phyloP scores from a whole-genome alignment of 2,113 vertebrate genomes.

The Miniopterus natalensis region DNA sequence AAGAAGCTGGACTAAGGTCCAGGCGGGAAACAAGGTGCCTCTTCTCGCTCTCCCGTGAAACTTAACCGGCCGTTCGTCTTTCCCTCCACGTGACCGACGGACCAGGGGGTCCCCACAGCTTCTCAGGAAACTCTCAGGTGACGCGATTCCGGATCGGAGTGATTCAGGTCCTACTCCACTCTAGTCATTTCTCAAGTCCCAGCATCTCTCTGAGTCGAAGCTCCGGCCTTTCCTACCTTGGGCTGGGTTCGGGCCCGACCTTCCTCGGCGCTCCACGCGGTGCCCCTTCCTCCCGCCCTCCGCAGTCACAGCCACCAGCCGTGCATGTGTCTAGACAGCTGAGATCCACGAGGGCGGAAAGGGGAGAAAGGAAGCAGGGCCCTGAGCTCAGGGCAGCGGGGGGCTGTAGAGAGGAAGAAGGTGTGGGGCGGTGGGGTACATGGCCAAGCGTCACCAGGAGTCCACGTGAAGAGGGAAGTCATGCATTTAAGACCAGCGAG shows the following conservation, averaged over 20 bases:
- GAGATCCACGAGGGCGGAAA: neutral
- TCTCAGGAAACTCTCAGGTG: neutral
- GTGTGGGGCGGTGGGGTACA: fast-evolving
- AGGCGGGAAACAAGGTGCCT: neutral
- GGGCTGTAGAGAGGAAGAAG: neutral
- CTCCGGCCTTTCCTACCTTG: neutral
- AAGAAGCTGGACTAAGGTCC: neutral
- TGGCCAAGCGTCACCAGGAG: fast-evolving
- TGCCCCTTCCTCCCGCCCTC: neutral
- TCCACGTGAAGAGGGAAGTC: neutral
- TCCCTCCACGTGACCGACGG: neutral
- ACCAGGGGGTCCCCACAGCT: neutral
- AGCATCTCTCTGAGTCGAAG: neutral
- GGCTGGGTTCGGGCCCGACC: neutral
- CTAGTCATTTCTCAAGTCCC: neutral
- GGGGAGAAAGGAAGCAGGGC: neutral
- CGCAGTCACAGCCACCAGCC: too few relatives aligned
- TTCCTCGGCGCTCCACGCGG: too few relatives aligned
- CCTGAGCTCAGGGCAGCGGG: neutral
- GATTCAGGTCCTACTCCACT: neutral
- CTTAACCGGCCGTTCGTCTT: neutral
- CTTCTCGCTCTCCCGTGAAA: neutral
- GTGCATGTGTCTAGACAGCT: too few relatives aligned
- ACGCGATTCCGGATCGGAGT: neutral
- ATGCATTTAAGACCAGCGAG: neutral